phyloP scores from a whole-genome alignment of 2,797 vertebrate species.

The Gouania willdenowi region DNA sequence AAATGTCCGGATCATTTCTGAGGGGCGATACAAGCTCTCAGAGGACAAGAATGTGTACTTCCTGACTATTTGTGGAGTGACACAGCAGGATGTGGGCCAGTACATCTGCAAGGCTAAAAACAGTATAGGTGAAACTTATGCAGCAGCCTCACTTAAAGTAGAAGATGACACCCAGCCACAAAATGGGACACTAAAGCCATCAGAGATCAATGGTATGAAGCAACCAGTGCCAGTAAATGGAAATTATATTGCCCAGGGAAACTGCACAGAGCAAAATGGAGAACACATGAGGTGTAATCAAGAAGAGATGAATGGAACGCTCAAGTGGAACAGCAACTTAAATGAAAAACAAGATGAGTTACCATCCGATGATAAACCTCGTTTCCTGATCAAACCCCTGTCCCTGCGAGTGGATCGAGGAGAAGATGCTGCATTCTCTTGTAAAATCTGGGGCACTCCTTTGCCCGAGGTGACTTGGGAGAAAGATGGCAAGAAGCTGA shows the following conservation, averaged over 20 bases:
- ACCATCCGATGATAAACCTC: conserved; percentile 63
- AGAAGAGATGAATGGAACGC: conserved; percentile 17
- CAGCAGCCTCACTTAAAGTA: conserved; percentile 84
- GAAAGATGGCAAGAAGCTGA: conserved; percentile 88
- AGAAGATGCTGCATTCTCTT: conserved; percentile 84
- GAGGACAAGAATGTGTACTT: conserved; percentile 83
- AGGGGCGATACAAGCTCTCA: conserved; percentile 75
- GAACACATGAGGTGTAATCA: conserved; percentile 12
- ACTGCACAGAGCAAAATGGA: conserved; percentile 24
- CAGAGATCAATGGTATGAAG: conserved; percentile 19
- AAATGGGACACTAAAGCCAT: conserved; percentile 10
- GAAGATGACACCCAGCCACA: conserved; percentile 45
- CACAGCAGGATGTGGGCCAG: conserved; percentile 82
- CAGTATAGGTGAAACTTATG: conserved; percentile 85
- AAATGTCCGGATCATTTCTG: conserved; percentile 74
- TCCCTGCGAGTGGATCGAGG: conserved; percentile 83
- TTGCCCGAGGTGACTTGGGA: conserved; percentile 83
- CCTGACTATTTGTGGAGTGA: conserved; percentile 77
- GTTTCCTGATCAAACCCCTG: conserved; percentile 81
- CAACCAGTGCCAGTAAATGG: conserved; percentile 24
- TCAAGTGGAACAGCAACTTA: conserved; percentile 4
- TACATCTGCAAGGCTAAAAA: conserved; percentile 92
- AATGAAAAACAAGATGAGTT: conserved; percentile 21
- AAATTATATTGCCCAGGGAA: conserved; percentile 25
- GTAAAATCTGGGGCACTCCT: conserved; percentile 83